phyloP scores from a whole-genome alignment of 2,888 invertebrate genomes.

The Netelia melanura region DNA sequence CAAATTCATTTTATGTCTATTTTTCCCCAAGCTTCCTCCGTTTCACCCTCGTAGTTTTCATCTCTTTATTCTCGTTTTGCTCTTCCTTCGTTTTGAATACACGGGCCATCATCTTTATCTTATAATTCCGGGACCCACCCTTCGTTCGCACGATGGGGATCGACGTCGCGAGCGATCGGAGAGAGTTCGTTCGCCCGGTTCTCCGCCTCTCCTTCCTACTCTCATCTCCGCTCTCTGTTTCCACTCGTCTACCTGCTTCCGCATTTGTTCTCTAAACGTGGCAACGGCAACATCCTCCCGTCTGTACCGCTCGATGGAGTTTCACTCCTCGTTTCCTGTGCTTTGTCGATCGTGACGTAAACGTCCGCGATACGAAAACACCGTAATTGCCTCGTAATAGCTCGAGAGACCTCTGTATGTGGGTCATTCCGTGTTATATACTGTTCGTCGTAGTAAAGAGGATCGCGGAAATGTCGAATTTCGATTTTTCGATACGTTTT shows the following conservation, averaged over 20 bases:
- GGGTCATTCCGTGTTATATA: neutral
- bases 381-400: neutral
- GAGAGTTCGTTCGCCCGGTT: neutral
- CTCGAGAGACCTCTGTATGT: neutral
- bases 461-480: no score
- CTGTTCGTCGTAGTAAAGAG: no score
- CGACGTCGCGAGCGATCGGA: neutral
- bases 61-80: neutral
- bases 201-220: neutral
- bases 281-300: neutral
- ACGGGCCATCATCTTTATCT: slow-evolving; percentile 5
- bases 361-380: neutral
- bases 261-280: neutral
- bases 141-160: neutral
- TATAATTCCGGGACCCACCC: slow-evolving; percentile 8
- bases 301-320: neutral
- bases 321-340: slow-evolving; percentile 15
- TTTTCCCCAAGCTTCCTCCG: neutral
- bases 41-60: no score
- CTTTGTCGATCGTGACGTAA: neutral
- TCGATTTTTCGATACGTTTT: no score
- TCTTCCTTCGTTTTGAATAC: neutral
- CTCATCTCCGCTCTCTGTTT: neutral
- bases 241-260: slow-evolving; percentile 4
- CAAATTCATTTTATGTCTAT: neutral